Conservation (phyloP, 53 echinoderm and acorn worm genomes). For the Hippasteria phrygiana region DNA sequence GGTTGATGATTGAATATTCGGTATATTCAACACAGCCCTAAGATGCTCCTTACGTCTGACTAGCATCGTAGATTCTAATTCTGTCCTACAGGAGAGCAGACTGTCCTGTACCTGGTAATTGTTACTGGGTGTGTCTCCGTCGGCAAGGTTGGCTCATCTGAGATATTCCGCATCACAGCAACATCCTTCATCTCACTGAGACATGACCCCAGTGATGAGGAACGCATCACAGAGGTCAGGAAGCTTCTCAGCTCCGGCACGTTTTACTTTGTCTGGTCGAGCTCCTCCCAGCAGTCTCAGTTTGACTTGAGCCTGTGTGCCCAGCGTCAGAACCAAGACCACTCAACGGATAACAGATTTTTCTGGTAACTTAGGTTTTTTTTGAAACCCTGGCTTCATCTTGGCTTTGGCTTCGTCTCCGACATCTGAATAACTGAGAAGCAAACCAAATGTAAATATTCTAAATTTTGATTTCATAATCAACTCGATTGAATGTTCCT, state of each 20-base stretch:
- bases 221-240: constrained; percentile 84
- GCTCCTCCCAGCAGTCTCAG: constrained; percentile 25
- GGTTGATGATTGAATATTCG: too few relatives aligned
- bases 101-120: constrained; percentile 81
- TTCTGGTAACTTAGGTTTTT: constrained; percentile 79
- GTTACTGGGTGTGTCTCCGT: constrained; percentile 92
- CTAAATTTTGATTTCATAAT: too few relatives aligned
- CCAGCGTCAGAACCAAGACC: constrained; percentile 89
- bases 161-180: constrained; percentile 91
- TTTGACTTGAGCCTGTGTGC: constrained; percentile 97
- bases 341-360: constrained; percentile 92
- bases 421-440: too few relatives aligned
- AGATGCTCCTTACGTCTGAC: too few relatives aligned
- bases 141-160: constrained; percentile 87
- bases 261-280: constrained; percentile 95
- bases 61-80: too few relatives aligned
- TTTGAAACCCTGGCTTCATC: too few relatives aligned
- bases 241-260: constrained; percentile 98
- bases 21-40: too few relatives aligned
- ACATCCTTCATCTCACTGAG: constrained; percentile 89
- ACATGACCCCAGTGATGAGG: constrained; percentile 84
- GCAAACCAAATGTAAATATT: too few relatives aligned
- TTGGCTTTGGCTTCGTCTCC: too few relatives aligned
- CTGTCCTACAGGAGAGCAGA: constrained; percentile 72
- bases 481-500: too few relatives aligned